Conservation (phyloP, 2,797 vertebrate genomes). For the Dendrocincla fuliginosa region DNA sequence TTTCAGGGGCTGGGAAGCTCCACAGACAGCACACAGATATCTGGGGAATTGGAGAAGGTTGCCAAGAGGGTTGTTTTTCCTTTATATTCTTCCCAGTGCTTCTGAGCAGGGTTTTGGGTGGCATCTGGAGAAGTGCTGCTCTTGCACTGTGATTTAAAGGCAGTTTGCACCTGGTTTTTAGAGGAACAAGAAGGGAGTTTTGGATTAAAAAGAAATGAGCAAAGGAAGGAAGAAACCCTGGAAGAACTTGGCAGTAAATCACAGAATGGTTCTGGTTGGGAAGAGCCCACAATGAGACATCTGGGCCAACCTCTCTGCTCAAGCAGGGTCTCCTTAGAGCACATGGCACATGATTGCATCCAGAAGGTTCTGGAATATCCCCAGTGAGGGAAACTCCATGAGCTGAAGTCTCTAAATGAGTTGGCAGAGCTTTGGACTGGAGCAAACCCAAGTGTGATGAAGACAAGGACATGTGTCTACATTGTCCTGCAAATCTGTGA, state of each 20-base stretch:
- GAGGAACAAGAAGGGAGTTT: neutral
- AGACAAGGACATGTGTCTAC: accelerated
- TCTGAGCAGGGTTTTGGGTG: neutral
- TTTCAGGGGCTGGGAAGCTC: neutral
- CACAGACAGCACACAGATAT: too few relatives aligned
- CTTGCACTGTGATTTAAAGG: neutral
- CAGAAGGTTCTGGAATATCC: neutral
- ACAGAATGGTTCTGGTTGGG: neutral
- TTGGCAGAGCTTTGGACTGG: neutral
- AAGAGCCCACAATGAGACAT: accelerated
- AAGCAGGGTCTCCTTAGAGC: neutral
- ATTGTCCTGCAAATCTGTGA: neutral
- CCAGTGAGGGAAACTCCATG: neutral
- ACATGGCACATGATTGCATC: neutral
- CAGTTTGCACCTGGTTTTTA: neutral
- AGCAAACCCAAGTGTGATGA: neutral
- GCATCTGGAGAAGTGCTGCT: neutral
- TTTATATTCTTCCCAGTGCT: neutral
- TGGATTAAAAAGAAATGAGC: neutral
- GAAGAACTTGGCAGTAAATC: neutral
- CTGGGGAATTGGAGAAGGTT: neutral
- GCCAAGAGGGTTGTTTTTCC: neutral
- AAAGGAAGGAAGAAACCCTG: neutral
- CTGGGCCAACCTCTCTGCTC: too few relatives aligned
- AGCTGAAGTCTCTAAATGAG: accelerated